Evolutionary conservation across 2,113 vertebrate genomes (phyloP), one percentile per base, ranked within the genome.

Genomic region (Gasterosteus aculeatus): DNA sequence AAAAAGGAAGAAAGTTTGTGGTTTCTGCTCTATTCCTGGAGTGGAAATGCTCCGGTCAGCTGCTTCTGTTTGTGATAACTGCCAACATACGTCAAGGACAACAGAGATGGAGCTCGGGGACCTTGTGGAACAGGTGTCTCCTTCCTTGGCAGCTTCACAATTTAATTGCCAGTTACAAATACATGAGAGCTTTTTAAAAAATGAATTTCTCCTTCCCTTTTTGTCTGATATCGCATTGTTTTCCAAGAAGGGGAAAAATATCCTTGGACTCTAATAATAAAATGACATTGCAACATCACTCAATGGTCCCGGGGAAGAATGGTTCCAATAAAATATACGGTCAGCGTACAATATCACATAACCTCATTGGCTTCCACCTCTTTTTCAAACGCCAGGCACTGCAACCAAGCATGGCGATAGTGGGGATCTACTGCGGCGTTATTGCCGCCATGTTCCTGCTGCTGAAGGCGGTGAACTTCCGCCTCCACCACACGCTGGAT

Each of bases 391-490:
- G 60, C 79, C 92, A 99, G 98, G 97, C 97, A 39, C 95, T 99
- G 92, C 96, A 97, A 68, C 97, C 97, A 82, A 97, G 97, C 82
- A 96, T 98, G 96, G 95, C 97, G 92, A 99, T 99, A 75, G 97
- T 99, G 86, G 97, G 97, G 80, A 96, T 99, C 93, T 99, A 99
- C 94, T 98, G 97, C 82, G 96, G 97, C 0, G 96, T 99, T 88
- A 96, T 99, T 72, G 97, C 95, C 59, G 95, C 95, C 91, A 94
- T 98, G 92, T 99, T 99, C 87, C 94, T 96, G 87, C 94, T 98
- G 92, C 93, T 99, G 92, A 99, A 99, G 94, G 95, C 93, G 85
- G 95, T 99, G 90, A 99, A 99, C 88, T 99, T 97, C 93, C 95
- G 97, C 78, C 95, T 99, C 84, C 98, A 99, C 91, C 95, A 96